Evolutionary conservation across 2,888 invertebrate genomes (phyloP), one percentile per base, ranked within the genome.

Genomic region (Drosophila limbata): DNA sequence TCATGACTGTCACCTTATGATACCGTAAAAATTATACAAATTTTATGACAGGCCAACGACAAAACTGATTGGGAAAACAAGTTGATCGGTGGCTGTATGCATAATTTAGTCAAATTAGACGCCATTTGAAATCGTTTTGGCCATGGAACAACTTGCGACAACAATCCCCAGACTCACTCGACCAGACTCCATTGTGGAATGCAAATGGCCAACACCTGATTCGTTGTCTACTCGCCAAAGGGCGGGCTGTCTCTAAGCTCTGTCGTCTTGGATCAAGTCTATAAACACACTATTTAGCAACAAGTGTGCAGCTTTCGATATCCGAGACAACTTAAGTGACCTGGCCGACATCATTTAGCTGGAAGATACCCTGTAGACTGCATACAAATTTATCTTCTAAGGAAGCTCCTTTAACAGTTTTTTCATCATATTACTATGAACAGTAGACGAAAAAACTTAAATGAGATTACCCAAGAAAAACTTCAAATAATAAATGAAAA

Each of bases 11-110:
- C 89, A 87, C 80, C 77, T 84, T 73, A 72, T 69, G 61, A 66
- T 78, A 81, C 79, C 75, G 77, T 84, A 83, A 86, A 90, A 88
- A 86, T 81, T 84, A 84, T 81, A 87, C 88, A 83, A 86, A 83
- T 79, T 83, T 85, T 89, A 88, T 79, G 84, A 88, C 72, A 81
- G 77, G 50, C 71, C 69, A 69, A 72, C 74, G 89, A 74, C 88
- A 79, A 85, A 84, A 86, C 73, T 84, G 86, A 86, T 86, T 84
- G 86, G 81, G 65, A 83, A 85, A 83, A 85, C 83, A 83, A 83
- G 83, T 85, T 80, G 84, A 74, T 67, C 70, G 73, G 71, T 81
- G 76, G 79, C 81, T 77, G 69, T 4, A 62, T 82, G 80, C 66
- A 86, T 86, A 84, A 83, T 72, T 84, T 83, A 83, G 77, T 70